phyloP scores from a whole-genome alignment of 2,888 invertebrate species.

The Drosophila koepferae region DNA sequence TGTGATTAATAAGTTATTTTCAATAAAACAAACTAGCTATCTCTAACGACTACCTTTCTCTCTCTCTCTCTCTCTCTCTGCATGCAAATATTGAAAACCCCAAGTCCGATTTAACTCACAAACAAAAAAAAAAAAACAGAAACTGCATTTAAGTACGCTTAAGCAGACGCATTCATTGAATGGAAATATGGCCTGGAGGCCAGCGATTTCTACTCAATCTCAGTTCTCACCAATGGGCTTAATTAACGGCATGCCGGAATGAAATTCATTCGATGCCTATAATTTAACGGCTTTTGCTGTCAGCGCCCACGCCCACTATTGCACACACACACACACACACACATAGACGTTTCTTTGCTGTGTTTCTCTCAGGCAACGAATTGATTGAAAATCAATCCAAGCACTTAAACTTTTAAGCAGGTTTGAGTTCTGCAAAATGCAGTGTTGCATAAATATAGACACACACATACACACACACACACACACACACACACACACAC shows the following conservation, averaged over 20 bases:
- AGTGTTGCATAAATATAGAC: constrained; percentile 73
- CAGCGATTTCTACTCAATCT: constrained; percentile 3
- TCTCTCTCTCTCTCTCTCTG: background rate
- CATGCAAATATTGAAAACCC: constrained; percentile 17
- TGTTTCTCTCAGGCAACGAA: constrained; percentile 28
- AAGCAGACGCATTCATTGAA: constrained; percentile 31
- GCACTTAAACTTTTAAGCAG: constrained; percentile 74
- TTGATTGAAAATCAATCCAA: constrained; percentile 77
- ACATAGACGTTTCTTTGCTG: constrained; percentile 3
- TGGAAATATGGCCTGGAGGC: constrained; percentile 17
- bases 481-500: background rate
- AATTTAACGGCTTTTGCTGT: constrained; percentile 48
- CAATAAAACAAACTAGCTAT: too few relatives aligned
- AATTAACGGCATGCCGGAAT: constrained; percentile 47
- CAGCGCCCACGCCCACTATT: constrained; percentile 2
- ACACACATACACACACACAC: constrained; percentile 40
- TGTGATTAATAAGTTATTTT: background rate
- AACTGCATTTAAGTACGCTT: constrained; percentile 51
- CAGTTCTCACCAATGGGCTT: constrained; percentile 27
- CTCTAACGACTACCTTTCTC: too few relatives aligned
- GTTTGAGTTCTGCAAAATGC: constrained; percentile 76
- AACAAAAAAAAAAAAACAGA: constrained; percentile 27
- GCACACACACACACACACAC: constrained; percentile 8
- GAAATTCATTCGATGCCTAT: constrained; percentile 34
- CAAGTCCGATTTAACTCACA: constrained; percentile 16